Conservation (phyloP, 1,140 invertebrate genomes). For the Drosophila ercepeae region DNA sequence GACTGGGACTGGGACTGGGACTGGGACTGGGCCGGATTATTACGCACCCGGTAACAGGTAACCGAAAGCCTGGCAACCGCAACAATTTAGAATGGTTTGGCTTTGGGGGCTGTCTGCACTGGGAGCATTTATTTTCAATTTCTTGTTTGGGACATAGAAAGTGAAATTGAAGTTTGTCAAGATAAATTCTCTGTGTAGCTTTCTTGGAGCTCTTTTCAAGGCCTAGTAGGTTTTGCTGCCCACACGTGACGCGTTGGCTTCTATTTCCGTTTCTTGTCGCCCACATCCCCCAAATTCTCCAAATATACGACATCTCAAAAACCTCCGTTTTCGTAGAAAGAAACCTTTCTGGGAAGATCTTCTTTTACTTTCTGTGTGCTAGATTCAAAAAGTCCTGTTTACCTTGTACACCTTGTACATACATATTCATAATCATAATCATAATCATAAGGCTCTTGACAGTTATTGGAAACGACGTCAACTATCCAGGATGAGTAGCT, state of each 20-base stretch:
- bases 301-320: neutral
- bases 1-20: too few species aligned
- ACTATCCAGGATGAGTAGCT: too few species aligned
- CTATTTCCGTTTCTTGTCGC: slow-evolving; percentile 34
- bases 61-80: slow-evolving; percentile 44
- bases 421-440: neutral
- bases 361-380: too few species aligned
- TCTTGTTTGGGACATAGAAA: too few species aligned
- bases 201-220: too few species aligned
- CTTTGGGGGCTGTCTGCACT: neutral
- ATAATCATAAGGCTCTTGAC: too few species aligned
- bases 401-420: slow-evolving; percentile 6
- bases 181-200: too few species aligned
- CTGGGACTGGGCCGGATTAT: too few species aligned
- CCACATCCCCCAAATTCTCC: neutral
- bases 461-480: too few species aligned
- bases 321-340: neutral
- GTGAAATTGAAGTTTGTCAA: too few species aligned
- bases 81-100: slow-evolving; percentile 51
- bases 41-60: slow-evolving; percentile 56
- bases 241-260: slow-evolving; percentile 35
- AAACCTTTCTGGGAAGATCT: too few species aligned
- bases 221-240: neutral
- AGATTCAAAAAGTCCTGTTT: neutral
- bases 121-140: neutral